These are phyloP conservation scores for Tethya wilhelma DNA, from an alignment of 37 sponge, comb jelly and placozoan genomes.

Conservation along the genomic window DNA sequence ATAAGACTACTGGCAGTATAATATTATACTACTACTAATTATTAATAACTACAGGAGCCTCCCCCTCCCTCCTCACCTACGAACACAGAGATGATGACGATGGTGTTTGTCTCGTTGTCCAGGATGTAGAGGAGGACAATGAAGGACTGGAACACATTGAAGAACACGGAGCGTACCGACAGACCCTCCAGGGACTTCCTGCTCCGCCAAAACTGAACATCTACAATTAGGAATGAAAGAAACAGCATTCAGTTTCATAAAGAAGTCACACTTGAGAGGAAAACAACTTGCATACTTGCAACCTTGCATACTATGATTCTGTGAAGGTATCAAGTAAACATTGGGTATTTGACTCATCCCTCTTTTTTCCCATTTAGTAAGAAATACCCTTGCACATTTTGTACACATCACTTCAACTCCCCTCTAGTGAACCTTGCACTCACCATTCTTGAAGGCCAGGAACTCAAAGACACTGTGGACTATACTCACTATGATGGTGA, in stretches of 20 bases:
- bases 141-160: conserved; percentile 93
- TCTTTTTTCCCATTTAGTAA: too few relatives aligned
- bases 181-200: conserved; percentile 94
- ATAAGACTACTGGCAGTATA: too few relatives aligned
- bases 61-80: conserved; percentile 37
- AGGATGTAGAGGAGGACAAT: conserved; percentile 95
- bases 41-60: too few relatives aligned
- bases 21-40: too few relatives aligned
- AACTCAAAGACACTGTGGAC: conserved; percentile 98
- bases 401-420: neutral
- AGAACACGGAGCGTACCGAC: conserved; percentile 89
- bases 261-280: too few relatives aligned
- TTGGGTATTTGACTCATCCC: too few relatives aligned
- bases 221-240: conserved; percentile 36
- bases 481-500: conserved; percentile 90
- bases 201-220: conserved; percentile 98
- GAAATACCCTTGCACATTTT: too few relatives aligned
- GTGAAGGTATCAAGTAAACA: too few relatives aligned
- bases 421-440: neutral
- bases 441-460: conserved; percentile 99
- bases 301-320: too few relatives aligned
- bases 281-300: too few relatives aligned
- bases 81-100: conserved; percentile 86
- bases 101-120: conserved; percentile 95
- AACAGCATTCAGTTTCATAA: neutral